Base-by-base conservation (phyloP, 35 echinoderm and acorn worm genomes). In the Anneissia japonica region DNA sequence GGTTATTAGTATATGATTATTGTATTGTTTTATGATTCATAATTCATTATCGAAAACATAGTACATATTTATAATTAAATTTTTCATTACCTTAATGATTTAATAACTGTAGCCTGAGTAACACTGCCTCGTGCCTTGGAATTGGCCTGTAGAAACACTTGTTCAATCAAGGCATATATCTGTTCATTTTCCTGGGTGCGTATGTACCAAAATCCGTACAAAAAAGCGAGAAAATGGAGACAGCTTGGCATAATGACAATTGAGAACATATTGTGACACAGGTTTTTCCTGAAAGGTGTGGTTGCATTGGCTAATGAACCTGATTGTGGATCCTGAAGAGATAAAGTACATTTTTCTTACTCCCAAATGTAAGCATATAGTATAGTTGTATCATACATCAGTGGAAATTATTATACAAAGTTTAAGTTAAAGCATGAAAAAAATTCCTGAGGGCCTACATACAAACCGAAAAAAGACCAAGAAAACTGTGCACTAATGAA, bases 111-210 rank as follows among this genome's bases (percentile, higher is more conserved):
- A n/a, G 85, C 35, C 37, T 87, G 85, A 31, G 85, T 87, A 34
- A 79, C 77, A 36, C 74, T 79, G 35, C 85, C 85, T 46, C 41
- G 73, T 34, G 19, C 13, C 31, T 13, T 75, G 0, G 85, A 76
- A 30, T 74, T 77, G 4, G 85, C 75, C 33, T 87, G 85, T 11
- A 87, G 39, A 34, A 87, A 87, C n/a, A 78, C 85, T 35, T 87
- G 85, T 36, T 87, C 74, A 79, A 87, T 79, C 21, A 90, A 30
- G 14, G 82, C 81, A 78, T 84, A 41, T 29, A 84, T 56, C 43
- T 84, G 56, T 26, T 90, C 88, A 77, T 90, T 90, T 35, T 90
- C 88, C 78, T 84, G 88, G 19, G 84, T 76, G 0, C 88, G 19
- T 36, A 90, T 84, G n/a, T 77, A 76, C 81, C 73, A 78, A 35